These are phyloP conservation scores for Yponomeuta evonymella DNA, from an alignment of 2,888 invertebrate species.

Conservation along the genomic window DNA sequence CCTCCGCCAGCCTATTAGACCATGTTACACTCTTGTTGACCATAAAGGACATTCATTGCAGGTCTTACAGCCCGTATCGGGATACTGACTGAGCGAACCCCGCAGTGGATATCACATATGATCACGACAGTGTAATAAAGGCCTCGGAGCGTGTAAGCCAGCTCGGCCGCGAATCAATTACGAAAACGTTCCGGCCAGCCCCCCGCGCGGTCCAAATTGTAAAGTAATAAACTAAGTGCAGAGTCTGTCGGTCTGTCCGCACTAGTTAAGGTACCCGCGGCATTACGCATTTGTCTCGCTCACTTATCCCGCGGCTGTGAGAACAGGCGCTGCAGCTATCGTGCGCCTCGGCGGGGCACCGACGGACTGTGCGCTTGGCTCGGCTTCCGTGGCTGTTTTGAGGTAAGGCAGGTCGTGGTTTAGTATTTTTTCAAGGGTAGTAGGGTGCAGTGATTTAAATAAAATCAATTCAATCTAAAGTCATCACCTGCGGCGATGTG, in stretches of 20 bases:
- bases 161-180: neutral
- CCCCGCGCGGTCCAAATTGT: neutral
- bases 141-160: neutral
- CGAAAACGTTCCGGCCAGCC: neutral
- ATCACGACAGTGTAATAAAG: neutral
- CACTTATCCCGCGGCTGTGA: slow-evolving; percentile 39
- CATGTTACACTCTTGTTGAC: no score
- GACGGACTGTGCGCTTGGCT: no score
- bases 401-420: no score
- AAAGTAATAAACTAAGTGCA: neutral
- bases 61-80: no score
- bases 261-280: slow-evolving; percentile 41
- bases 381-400: no score
- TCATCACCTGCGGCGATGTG: no score
- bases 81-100: no score
- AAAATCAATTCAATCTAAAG: no score
- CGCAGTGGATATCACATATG: no score
- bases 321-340: slow-evolving; percentile 12
- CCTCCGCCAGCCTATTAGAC: neutral
- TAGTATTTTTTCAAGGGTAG: no score
- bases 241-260: slow-evolving; percentile 10
- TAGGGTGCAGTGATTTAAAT: no score
- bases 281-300: slow-evolving; percentile 65
- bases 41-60: no score
- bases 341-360: neutral